A percentile compares a stretch with the other conserved stretches of the same genome.
Evolutionary conservation across 2,888 invertebrate genomes (phyloP).

Genomic region (Allophyes oxyacanthae): DNA sequence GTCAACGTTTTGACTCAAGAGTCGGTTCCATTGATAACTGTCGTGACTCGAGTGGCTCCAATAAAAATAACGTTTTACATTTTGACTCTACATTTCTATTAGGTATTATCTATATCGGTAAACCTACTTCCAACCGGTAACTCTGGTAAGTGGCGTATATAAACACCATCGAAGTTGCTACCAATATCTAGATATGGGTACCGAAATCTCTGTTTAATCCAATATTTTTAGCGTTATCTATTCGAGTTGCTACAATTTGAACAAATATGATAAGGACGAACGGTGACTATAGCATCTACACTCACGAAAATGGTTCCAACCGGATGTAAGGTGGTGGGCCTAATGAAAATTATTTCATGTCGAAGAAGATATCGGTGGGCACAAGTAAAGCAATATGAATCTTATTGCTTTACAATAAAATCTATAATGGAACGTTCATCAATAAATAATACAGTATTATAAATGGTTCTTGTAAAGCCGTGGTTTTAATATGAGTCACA

Average conservation of each 20-base stretch:
- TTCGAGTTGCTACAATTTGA: constrained; percentile 68
- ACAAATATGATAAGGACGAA: constrained; percentile 72
- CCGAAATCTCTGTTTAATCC: constrained; percentile 67
- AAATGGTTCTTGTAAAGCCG: no score
- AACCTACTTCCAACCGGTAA: constrained; percentile 43
- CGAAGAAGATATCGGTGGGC: constrained; percentile 24
- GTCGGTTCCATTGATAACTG: constrained; percentile 14
- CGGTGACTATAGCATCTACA: constrained; percentile 65
- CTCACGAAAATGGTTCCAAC: constrained; percentile 65
- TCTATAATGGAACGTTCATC: not conserved
- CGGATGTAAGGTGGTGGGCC: constrained; percentile 65
- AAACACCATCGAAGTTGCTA: constrained; percentile 61
- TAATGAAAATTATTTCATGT: constrained; percentile 57
- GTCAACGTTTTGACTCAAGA: constrained; percentile 7
- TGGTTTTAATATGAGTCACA: no score
- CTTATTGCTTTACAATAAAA: constrained; percentile 15
- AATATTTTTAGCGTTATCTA: constrained; percentile 69
- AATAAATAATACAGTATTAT: not conserved
- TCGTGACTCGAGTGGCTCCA: not conserved
- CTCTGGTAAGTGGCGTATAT: constrained; percentile 52
- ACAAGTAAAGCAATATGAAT: constrained; percentile 22
- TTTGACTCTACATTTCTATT: constrained; percentile 32
- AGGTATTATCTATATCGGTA: constrained; percentile 41
- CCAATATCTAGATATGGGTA: constrained; percentile 62
- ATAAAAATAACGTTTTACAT: constrained; percentile 3